Evolutionary conservation across 2,888 invertebrate genomes (phyloP).

Genomic region (Ophion slaviceki): DNA sequence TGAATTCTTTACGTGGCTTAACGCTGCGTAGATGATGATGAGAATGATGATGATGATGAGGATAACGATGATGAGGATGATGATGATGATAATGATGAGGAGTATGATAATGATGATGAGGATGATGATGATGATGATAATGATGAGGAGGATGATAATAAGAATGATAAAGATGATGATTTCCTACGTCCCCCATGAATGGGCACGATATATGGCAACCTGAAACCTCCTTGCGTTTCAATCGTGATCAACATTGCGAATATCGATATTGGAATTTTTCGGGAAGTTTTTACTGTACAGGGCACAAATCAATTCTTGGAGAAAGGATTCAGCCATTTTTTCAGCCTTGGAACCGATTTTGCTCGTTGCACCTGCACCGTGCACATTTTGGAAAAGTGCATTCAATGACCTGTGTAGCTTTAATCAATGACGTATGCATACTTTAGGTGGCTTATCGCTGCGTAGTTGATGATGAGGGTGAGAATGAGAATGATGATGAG

Average conservation of each 20-base stretch:
- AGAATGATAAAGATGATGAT: conserved; percentile 20
- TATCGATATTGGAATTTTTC: background rate
- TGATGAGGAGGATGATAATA: conserved; percentile 1
- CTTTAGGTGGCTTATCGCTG: conserved; percentile 65
- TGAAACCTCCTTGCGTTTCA: background rate
- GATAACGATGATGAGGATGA: conserved; percentile 10
- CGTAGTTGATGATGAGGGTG: conserved; percentile 32
- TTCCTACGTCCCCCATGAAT: background rate
- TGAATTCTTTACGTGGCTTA: conserved; percentile 63
- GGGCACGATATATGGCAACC: background rate
- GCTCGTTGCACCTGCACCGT: background rate
- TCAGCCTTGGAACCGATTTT: background rate
- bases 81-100: conserved; percentile 6
- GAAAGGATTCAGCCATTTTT: background rate
- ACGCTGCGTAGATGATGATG: conserved; percentile 49
- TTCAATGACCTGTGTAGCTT: conserved; percentile 9
- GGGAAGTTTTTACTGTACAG: background rate
- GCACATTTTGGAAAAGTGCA: too few species aligned
- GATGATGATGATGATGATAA: conserved; percentile 6
- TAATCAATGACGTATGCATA: conserved; percentile 49
- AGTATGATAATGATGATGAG: conserved; percentile 18
- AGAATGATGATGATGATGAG: conserved; percentile 19
- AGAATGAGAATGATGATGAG: too few species aligned
- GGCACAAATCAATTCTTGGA: too few species aligned
- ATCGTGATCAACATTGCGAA: background rate